These are phyloP conservation scores for Orthosia incerta DNA, from an alignment of 2,888 invertebrate species.

Conservation along the genomic window DNA sequence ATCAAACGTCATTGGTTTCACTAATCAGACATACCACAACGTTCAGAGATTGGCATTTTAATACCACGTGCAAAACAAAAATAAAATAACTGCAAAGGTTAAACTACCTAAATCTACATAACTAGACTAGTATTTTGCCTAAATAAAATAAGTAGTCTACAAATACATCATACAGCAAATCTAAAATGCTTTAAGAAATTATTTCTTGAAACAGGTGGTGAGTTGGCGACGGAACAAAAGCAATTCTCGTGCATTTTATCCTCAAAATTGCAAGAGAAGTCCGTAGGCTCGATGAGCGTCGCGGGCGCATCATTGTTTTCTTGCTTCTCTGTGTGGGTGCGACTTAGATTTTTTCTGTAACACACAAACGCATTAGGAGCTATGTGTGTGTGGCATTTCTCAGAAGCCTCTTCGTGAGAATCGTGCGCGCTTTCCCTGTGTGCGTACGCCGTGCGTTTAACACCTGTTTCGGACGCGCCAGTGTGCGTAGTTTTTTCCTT, in stretches of 20 bases:
- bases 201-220: conserved; percentile 1
- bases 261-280: conserved; percentile 71
- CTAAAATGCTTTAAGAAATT: neutral
- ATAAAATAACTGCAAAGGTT: neutral
- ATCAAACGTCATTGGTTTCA: neutral
- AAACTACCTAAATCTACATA: neutral
- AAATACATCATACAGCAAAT: neutral
- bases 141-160: neutral
- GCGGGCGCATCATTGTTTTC: conserved; percentile 77
- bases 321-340: conserved; percentile 72
- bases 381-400: conserved; percentile 77
- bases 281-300: conserved; percentile 64
- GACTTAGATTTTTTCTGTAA: conserved; percentile 76
- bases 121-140: neutral
- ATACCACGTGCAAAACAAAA: conserved; percentile 26
- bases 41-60: conserved; percentile 11
- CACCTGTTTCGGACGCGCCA: conserved; percentile 75
- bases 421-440: conserved; percentile 62
- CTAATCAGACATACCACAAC: conserved; percentile 33
- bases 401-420: conserved; percentile 74
- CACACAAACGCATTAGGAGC: conserved; percentile 62
- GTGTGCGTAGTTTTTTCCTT: conserved; percentile 69
- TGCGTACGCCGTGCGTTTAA: conserved; percentile 73
- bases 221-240: conserved; percentile 25
- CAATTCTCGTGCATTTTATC: conserved; percentile 30